Percentiles rank a stretch among this genome's conserved stretches.
phyloP scores from a whole-genome alignment of 2,797 vertebrate species.

The Hybognathus amarus region DNA sequence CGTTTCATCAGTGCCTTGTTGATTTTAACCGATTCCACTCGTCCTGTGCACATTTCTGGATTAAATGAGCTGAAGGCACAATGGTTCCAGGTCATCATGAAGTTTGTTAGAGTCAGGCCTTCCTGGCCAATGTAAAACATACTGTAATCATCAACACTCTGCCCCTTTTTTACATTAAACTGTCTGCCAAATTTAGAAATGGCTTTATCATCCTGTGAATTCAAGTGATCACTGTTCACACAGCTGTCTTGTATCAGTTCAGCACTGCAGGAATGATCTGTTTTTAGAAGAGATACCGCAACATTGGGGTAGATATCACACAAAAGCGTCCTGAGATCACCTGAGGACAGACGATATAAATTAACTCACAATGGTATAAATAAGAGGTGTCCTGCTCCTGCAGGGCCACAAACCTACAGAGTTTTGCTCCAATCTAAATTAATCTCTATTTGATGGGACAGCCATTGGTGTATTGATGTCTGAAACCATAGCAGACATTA shows the following conservation, averaged over 20 bases:
- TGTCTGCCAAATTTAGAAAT: slow-evolving; percentile 76
- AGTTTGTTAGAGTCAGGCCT: slow-evolving; percentile 81
- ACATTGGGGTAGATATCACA: slow-evolving; percentile 74
- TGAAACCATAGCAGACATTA: background rate
- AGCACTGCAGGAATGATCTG: slow-evolving; percentile 64
- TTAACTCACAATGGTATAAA: background rate
- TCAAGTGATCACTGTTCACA: background rate
- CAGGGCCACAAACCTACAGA: background rate
- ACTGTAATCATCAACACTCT: slow-evolving; percentile 68
- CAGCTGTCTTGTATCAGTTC: slow-evolving; percentile 40
- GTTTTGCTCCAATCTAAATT: background rate
- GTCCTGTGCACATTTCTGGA: slow-evolving; percentile 75
- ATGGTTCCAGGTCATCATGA: slow-evolving; percentile 90
- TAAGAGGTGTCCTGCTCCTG: background rate
- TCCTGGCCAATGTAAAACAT: slow-evolving; percentile 82
- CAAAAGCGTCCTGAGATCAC: slow-evolving; percentile 66
- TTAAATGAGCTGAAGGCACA: slow-evolving; percentile 87
- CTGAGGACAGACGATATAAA: slow-evolving; percentile 63
- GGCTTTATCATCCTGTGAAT: slow-evolving; percentile 37
- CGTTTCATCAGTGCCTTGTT: slow-evolving; percentile 88
- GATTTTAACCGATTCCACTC: slow-evolving; percentile 79
- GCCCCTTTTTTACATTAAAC: slow-evolving; percentile 68
- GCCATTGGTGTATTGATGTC: background rate
- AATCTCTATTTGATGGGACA: background rate
- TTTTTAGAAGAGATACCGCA: slow-evolving; percentile 69